phyloP scores from a whole-genome alignment of 2,888 invertebrate species.

The Troides helena region DNA sequence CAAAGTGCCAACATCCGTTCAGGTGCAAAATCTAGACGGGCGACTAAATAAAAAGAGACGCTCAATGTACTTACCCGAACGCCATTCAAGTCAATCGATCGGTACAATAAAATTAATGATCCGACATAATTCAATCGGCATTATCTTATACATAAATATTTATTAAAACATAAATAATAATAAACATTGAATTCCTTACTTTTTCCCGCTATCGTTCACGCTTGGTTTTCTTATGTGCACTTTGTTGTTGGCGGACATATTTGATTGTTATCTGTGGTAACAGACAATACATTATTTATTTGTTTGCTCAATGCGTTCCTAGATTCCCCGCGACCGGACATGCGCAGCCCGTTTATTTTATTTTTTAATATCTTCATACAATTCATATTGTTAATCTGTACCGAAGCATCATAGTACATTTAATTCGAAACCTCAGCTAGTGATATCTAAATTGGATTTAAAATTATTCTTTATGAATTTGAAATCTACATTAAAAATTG shows the following conservation, averaged over 20 bases:
- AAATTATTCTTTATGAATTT: too few species aligned
- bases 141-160: conserved; percentile 42
- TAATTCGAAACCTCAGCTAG: background rate
- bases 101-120: conserved; percentile 66
- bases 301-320: conserved; percentile 11
- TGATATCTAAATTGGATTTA: background rate
- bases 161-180: conserved; percentile 36
- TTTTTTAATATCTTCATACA: background rate
- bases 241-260: conserved; percentile 13
- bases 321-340: conserved; percentile 14
- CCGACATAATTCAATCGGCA: conserved; percentile 51
- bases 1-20: conserved; percentile 50
- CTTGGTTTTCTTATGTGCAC: conserved; percentile 25
- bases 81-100: conserved; percentile 67
- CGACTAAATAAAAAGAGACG: conserved; percentile 40
- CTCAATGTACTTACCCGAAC: conserved; percentile 42
- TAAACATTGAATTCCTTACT: conserved; percentile 33
- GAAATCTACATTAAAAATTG: too few species aligned
- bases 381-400: background rate
- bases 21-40: conserved; percentile 50
- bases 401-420: background rate
- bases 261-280: conserved; percentile 26
- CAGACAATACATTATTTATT: conserved; percentile 25
- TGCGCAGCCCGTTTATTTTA: background rate
- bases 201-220: conserved; percentile 29